Evolutionary conservation across 2,888 invertebrate species (phyloP).

Genomic region (Scaptomyza polygonia): DNA sequence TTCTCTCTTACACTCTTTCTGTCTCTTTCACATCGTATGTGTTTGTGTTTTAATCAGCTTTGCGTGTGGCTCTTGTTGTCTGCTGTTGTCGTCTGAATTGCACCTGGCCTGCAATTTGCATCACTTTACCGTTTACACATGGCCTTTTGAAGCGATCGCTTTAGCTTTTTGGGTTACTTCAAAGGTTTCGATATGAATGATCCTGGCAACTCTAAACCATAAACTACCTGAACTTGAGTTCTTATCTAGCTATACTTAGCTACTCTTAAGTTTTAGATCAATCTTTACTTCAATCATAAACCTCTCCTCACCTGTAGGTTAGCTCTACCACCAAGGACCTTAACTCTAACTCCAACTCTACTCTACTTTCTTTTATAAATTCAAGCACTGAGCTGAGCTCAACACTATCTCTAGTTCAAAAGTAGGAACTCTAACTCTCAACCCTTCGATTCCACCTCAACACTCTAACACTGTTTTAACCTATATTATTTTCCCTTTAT

Average conservation of each 20-base stretch:
- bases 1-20: slow-evolving; percentile 9
- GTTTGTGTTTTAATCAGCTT: slow-evolving; percentile 64
- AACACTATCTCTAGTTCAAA: not conserved
- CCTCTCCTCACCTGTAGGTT: not conserved
- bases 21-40: not conserved
- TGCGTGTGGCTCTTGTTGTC: slow-evolving; percentile 44
- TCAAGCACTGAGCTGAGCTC: no score
- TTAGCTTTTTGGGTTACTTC: slow-evolving; percentile 1
- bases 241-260: not conserved
- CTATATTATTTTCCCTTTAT: not conserved
- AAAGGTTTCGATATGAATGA: slow-evolving; percentile 17
- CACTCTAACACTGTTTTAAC: no score
- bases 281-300: no score
- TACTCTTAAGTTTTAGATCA: no score
- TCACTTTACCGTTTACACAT: slow-evolving; percentile 68
- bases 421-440: not conserved
- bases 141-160: slow-evolving; percentile 30
- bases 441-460: no score
- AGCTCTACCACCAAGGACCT: no score
- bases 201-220: not conserved
- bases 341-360: no score
- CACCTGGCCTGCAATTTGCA: slow-evolving; percentile 82
- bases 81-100: slow-evolving; percentile 59
- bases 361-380: no score
- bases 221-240: not conserved